A percentile compares a stretch with the other conserved stretches of the same genome.
Conservation (phyloP, 53 echinoderm and acorn worm genomes). For the Echinarachnius parma region DNA sequence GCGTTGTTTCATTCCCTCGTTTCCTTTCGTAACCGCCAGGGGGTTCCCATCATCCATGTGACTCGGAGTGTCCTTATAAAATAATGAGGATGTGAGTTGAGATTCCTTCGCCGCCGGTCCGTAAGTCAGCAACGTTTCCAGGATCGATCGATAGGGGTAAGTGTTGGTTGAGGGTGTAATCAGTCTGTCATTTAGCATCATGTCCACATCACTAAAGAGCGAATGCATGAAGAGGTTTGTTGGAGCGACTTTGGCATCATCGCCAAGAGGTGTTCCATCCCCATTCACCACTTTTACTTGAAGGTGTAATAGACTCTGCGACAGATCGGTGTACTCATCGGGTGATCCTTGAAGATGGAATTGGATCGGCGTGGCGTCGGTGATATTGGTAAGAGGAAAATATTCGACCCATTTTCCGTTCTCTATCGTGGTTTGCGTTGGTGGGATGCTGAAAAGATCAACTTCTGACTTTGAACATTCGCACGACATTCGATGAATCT, state of each 20-base stretch:
- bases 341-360: constrained; percentile 55
- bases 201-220: constrained; percentile 73
- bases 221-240: constrained; percentile 65
- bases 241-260: constrained; percentile 52
- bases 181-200: constrained; percentile 62
- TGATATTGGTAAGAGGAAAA: constrained; percentile 56
- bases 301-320: constrained; percentile 58
- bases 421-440: constrained; percentile 51
- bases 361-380: constrained; percentile 38
- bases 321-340: constrained; percentile 56
- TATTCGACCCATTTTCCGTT: constrained; percentile 64
- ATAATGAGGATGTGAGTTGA: constrained; percentile 57
- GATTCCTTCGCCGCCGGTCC: constrained; percentile 64
- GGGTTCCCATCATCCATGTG: constrained; percentile 63
- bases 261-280: constrained; percentile 47
- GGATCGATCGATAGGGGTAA: constrained; percentile 60
- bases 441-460: constrained; percentile 66
- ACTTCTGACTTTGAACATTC: constrained; percentile 59
- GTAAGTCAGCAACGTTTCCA: constrained; percentile 65
- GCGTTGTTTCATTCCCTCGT: constrained; percentile 56
- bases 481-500: constrained; percentile 48
- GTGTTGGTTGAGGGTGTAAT: constrained; percentile 56
- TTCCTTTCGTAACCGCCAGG: constrained; percentile 16
- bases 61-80: constrained; percentile 67
- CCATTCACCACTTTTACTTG: constrained; percentile 52